Percentiles rank a stretch among this genome's conserved stretches.
phyloP scores from a whole-genome alignment of 2,797 vertebrate genomes.

The Selene dorsalis region DNA sequence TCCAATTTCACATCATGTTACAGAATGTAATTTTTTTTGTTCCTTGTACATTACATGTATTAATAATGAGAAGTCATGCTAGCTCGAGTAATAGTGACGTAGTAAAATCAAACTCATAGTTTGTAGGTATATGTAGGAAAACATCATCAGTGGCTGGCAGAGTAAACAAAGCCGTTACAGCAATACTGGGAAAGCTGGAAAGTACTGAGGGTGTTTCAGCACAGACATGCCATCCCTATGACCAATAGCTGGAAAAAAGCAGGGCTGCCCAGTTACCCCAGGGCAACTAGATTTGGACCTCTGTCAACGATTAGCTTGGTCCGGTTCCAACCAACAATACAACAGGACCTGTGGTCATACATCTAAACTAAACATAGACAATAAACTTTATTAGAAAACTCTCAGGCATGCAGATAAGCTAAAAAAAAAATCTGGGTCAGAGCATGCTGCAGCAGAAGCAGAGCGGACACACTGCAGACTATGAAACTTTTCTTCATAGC shows the following conservation, averaged over 20 bases:
- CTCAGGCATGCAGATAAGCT: slow-evolving; percentile 14
- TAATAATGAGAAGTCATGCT: background rate
- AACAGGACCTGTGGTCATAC: background rate
- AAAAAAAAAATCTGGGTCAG: slow-evolving; percentile 27
- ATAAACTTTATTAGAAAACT: slow-evolving; percentile 14
- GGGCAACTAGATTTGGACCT: slow-evolving; percentile 27
- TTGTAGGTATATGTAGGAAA: background rate
- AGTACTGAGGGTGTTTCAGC: slow-evolving; percentile 5
- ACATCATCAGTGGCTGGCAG: background rate
- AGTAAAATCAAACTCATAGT: background rate
- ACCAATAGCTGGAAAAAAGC: slow-evolving; percentile 38
- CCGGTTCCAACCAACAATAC: background rate
- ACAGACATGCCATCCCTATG: background rate
- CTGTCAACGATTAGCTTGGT: slow-evolving; percentile 23
- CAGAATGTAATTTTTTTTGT: background rate
- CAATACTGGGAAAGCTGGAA: slow-evolving; percentile 26
- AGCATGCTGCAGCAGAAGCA: slow-evolving; percentile 23
- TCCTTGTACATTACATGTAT: background rate
- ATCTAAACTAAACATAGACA: slow-evolving; percentile 6
- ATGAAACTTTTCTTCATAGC: slow-evolving; percentile 21
- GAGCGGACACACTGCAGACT: slow-evolving; percentile 21
- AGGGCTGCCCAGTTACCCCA: slow-evolving; percentile 6
- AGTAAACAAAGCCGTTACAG: background rate
- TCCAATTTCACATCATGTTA: background rate
- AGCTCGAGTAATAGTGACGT: background rate